phyloP scores from a whole-genome alignment of 2,113 vertebrate species.

The Hydropotes inermis region DNA sequence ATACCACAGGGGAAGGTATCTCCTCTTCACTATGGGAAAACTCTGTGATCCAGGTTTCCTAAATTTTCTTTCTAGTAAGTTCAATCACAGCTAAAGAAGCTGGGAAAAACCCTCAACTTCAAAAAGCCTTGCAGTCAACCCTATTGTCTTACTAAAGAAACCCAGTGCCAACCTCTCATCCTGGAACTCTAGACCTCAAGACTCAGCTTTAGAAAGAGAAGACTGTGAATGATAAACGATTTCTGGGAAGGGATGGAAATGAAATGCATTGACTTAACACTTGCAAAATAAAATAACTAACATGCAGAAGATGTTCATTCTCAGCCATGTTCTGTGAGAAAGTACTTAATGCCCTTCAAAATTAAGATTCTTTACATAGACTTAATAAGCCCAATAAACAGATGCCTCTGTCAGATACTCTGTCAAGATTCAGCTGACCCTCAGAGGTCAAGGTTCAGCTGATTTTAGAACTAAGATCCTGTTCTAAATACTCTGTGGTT shows the following conservation, averaged over 20 bases:
- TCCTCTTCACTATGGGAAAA: background rate
- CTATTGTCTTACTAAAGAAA: background rate
- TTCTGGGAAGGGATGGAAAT: background rate
- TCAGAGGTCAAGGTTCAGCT: background rate
- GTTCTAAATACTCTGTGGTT: background rate
- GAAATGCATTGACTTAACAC: background rate
- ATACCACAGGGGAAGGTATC: background rate
- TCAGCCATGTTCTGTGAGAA: background rate
- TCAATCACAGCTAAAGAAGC: background rate
- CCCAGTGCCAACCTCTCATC: background rate
- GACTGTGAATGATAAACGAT: background rate
- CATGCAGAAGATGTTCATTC: background rate
- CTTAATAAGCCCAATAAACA: background rate
- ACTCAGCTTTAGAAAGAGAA: background rate
- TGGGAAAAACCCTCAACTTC: background rate
- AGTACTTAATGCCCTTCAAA: background rate
- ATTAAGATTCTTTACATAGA: background rate
- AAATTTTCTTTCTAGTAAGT: background rate
- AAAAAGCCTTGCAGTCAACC: background rate
- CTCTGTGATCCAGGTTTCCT: background rate
- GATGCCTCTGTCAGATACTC: background rate
- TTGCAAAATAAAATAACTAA: conserved; percentile 11
- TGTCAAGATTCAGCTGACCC: background rate
- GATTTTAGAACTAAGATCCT: background rate
- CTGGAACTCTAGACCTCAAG: background rate